Base-by-base conservation (phyloP, 1,140 invertebrate species). In the Leptestheria dahalacensis region DNA sequence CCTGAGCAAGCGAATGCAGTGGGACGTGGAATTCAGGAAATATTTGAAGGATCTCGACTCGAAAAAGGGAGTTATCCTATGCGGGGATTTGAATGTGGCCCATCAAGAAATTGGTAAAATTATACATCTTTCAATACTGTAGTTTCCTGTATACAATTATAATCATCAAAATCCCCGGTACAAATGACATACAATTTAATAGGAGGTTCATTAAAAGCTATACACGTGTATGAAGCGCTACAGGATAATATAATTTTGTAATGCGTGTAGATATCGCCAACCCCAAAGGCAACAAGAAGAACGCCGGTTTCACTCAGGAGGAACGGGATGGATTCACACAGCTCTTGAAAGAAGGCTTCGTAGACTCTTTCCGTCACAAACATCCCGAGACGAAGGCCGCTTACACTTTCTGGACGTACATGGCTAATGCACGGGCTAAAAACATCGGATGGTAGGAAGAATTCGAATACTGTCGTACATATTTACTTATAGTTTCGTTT, bases 21-120 rank as follows among this genome's bases (percentile, higher is more conserved):
- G 93, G 91, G 93, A 99, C 71, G 73, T 82, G 62, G 74, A 79
- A 24, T 91, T 98, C 68, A 78, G 81, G 61, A 75, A 80, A 20
- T 83, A 85, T 70, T 69, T 97, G 9, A 82, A 85, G 66, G 73
- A 82, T 52, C 75, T 98, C 20, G 89, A 98, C 74, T 74, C 78
- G 59, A 84, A 86, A 53, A 99, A 99, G 72, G 24, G 29, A 28
- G 89, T 98, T 0, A 85, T 99, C 52, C 78, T 97, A 63, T 91
- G 86, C 70, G 95, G 96, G 1, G 96, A 99, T 73, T 83, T 99
- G 77, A 99, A 99, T 76, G 95, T 98, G 3, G 85, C 94, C 50
- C 95, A 99, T 72, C 73, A 84, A 65, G 88, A 94, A 78, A 97
- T 97, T 69, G 89, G 88, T 90, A 74, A 70, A 65, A 41, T 15